Evolutionary conservation across 2,113 vertebrate genomes (phyloP).

Genomic region (Melanerpes aurifrons): DNA sequence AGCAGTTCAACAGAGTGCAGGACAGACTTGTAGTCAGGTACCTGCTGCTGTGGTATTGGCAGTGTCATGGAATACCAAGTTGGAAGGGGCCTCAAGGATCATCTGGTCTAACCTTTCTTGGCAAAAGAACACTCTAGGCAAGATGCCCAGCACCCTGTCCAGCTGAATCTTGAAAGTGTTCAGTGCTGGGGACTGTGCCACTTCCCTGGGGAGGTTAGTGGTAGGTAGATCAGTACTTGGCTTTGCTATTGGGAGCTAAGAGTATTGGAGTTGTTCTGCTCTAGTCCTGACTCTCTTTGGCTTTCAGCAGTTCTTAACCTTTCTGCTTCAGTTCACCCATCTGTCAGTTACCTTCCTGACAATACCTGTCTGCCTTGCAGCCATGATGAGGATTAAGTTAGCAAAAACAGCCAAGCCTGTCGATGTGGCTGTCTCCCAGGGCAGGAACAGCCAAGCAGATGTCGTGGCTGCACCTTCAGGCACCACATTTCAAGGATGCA

Average conservation of each 20-base stretch:
- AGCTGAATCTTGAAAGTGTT: not conserved
- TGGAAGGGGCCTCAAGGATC: not conserved
- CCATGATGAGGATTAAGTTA: not conserved
- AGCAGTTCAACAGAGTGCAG: not conserved
- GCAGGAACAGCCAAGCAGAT: not conserved
- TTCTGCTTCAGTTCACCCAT: not conserved
- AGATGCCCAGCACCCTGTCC: not conserved
- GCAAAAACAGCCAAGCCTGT: not conserved
- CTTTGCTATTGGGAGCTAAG: not conserved
- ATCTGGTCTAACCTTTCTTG: not conserved
- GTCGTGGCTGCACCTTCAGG: not conserved
- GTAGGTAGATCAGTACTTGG: not conserved
- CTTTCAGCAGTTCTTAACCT: slow-evolving; percentile 31
- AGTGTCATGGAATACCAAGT: not conserved
- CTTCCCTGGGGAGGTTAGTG: not conserved
- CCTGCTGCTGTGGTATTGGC: not conserved
- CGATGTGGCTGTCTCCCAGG: not conserved
- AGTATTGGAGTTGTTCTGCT: not conserved
- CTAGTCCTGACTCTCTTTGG: not conserved
- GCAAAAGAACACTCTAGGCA: not conserved
- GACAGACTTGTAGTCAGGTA: not conserved
- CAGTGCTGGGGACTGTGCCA: not conserved
- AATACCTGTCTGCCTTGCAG: not conserved
- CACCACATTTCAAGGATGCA: not conserved
- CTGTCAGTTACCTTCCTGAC: slow-evolving; percentile 4